Conservation (phyloP, 2,888 invertebrate species). For the Stenoptilia bipunctidactyla region DNA sequence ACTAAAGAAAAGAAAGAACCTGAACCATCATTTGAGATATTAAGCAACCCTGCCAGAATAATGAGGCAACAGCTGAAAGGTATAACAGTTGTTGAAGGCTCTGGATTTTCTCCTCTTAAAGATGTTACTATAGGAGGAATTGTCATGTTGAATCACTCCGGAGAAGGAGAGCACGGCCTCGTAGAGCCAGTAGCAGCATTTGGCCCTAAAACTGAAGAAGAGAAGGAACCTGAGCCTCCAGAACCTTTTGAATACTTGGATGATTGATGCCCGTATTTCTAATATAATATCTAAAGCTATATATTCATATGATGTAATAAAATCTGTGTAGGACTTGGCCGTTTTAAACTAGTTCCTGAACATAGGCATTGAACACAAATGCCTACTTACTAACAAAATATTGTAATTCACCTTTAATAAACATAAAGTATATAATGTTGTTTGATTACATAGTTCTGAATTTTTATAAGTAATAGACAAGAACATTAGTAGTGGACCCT, state of each 20-base stretch:
- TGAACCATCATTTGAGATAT: slow-evolving; percentile 91
- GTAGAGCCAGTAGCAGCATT: slow-evolving; percentile 95
- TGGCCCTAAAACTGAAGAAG: slow-evolving; percentile 92
- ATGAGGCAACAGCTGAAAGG: slow-evolving; percentile 91
- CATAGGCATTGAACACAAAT: no score
- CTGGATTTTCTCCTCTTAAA: slow-evolving; percentile 88
- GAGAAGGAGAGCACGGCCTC: slow-evolving; percentile 84
- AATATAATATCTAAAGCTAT: no score
- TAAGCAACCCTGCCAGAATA: slow-evolving; percentile 94
- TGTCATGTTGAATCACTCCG: slow-evolving; percentile 91
- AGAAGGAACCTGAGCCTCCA: slow-evolving; percentile 96
- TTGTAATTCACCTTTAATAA: no score
- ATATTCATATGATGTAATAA: no score
- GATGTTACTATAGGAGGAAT: slow-evolving; percentile 96
- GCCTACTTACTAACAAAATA: no score
- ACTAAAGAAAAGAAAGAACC: slow-evolving; percentile 81
- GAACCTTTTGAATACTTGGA: slow-evolving; percentile 98
- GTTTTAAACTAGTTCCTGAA: no score
- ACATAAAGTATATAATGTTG: no score
- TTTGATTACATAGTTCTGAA: no score
- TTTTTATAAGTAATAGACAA: no score
- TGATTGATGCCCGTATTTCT: slow-evolving; percentile 60
- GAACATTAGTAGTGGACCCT: no score
- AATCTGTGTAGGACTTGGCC: no score
- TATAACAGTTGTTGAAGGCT: slow-evolving; percentile 83